Evolutionary conservation across 2,797 vertebrate species (phyloP).

Genomic region (Balearica regulorum): DNA sequence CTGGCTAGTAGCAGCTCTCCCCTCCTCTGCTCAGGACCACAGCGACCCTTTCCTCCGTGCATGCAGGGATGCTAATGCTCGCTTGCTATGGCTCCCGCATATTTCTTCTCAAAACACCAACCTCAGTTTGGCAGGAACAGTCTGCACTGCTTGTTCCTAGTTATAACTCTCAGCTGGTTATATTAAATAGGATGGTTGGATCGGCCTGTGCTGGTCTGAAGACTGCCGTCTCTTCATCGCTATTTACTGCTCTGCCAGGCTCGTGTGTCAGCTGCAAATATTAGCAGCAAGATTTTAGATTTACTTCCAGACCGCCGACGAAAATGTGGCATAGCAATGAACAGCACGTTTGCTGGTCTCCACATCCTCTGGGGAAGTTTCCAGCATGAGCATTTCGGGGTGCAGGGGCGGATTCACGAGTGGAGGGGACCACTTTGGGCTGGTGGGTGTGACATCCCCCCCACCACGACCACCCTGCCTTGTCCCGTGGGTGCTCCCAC

Average conservation of each 20-base stretch:
- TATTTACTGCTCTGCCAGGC: constrained; percentile 46
- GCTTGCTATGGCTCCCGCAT: not conserved
- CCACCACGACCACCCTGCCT: rapidly evolving
- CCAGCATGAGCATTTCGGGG: rapidly evolving
- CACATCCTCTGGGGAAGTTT: not conserved
- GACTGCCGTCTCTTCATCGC: not conserved
- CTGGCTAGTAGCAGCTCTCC: not conserved
- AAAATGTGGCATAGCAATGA: not conserved
- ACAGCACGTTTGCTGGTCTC: not conserved
- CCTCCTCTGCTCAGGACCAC: not conserved
- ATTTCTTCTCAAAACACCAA: not conserved
- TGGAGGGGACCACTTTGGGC: rapidly evolving
- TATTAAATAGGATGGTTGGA: constrained; percentile 16
- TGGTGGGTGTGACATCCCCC: not conserved
- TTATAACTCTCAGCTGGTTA: not conserved
- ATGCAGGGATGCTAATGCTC: not conserved
- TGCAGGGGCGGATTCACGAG: rapidly evolving
- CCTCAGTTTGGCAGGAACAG: constrained; percentile 31
- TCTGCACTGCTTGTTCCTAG: constrained; percentile 20
- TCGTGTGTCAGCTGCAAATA: not conserved
- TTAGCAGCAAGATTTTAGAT: not conserved
- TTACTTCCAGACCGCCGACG: not conserved
- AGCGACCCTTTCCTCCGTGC: not conserved
- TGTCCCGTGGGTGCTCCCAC: not conserved
- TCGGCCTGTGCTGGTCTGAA: not conserved